phyloP scores from a whole-genome alignment of 2,797 vertebrate genomes.

The Fistularia tabacaria region DNA sequence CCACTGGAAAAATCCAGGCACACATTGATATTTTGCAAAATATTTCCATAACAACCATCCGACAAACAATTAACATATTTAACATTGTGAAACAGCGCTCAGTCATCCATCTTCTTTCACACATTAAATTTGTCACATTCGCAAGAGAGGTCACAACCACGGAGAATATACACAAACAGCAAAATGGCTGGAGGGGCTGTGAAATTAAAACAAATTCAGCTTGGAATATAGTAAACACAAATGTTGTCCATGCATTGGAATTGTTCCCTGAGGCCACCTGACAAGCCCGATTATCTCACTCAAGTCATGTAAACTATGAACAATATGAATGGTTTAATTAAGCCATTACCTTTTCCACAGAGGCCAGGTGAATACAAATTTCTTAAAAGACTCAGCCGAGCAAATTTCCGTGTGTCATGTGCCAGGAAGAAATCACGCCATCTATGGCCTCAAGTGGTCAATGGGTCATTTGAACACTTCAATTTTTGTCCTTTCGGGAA shows the following conservation, averaged over 20 bases:
- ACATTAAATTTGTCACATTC: conserved; percentile 8
- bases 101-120: conserved; percentile 3
- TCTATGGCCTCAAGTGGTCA: conserved; percentile 42
- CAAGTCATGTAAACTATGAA: conserved; percentile 16
- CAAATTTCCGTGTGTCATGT: conserved; percentile 14
- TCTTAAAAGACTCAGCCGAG: not conserved
- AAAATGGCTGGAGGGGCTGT: conserved; percentile 5
- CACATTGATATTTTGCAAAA: no score
- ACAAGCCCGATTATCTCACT: conserved; percentile 8
- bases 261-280: conserved; percentile 16
- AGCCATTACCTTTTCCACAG: conserved; percentile 15
- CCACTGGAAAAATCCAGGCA: no score
- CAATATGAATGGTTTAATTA: conserved; percentile 23
- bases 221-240: conserved; percentile 25
- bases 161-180: conserved; percentile 3
- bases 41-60: no score
- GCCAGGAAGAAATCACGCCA: conserved; percentile 27
- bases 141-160: conserved; percentile 4
- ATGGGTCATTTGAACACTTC: conserved; percentile 51
- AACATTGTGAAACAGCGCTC: not conserved
- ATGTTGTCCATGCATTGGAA: conserved; percentile 7
- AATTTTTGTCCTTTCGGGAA: conserved; percentile 44
- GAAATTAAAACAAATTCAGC: conserved; percentile 34
- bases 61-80: no score
- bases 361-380: conserved; percentile 16